Evolutionary conservation across 2,113 vertebrate species (phyloP), one percentile per base, ranked within the genome.

Genomic region (Gobiocypris rarus): DNA sequence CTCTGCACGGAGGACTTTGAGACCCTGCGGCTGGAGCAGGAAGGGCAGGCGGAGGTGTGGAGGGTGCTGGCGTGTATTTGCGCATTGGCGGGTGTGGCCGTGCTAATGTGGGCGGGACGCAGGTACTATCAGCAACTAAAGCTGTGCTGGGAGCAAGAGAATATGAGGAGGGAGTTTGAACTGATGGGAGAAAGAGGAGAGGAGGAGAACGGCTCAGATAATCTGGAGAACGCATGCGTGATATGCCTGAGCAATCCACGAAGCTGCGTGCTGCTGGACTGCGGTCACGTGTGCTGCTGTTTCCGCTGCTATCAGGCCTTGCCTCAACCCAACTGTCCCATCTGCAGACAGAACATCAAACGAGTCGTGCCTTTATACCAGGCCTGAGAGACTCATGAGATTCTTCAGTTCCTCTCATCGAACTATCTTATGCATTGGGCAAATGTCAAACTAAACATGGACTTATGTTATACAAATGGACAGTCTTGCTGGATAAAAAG

Each of bases 211-310:
- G 59, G 14, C 3, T 88, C 77, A 24, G 76, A 71, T 75, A 74
- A 34, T 5, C 2, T 0, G 8, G 87, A 74, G 84, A 94, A 24
- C 3, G 22, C 45, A 4, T 97, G 96, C 0, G 93, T 97, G 69
- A 92, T 97, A 81, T 97, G 96, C 90, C 89, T 96, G 85, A 85
- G 24, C 0, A 91, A 82, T 28, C 94, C 92, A 9, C 94, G 95
- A 2, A 89, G 93, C 85, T 97, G 96, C 0, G 93, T 96, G 26
- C 88, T 97, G 41, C 86, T 97, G 85, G 87, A 95, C 70, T 97
- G 96, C 0, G 96, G 96, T 52, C 96, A 97, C 14, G 94, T 96
- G n/a, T 97, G 96, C 91, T 97, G 96, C 90, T 97, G 96, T 91
- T 93, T 94, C 85, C 89, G 74, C 52, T 97, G 96, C 91, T 96